Evolutionary conservation across 2,888 invertebrate species (phyloP), one percentile per base, ranked within the genome.

Genomic region (Netelia melanura): DNA sequence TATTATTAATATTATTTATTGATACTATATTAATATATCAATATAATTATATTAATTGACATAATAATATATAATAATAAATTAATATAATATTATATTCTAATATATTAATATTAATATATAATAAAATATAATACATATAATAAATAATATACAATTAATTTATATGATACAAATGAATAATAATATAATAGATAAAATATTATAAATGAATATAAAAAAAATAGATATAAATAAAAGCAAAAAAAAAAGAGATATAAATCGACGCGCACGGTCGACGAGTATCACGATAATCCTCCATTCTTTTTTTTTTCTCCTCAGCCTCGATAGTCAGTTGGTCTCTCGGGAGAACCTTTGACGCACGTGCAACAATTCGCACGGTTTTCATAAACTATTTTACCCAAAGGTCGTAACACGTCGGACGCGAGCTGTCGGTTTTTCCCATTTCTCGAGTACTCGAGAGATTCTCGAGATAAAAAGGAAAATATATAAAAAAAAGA

Each of bases 321-420:
- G 38, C 74, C 81, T 68, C 81, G 17, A 52, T 21, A 11, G 6
- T 30, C 8, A 11, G 21, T 44, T 72, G 30, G 56, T 58, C 74
- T 17, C 67, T 30, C 30, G 3, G 0, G 30, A 30, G 10, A 44
- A 10, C 10, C 23, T 48, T 68, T 54, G 38, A 62, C 68, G 52
- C 52, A 52, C n/a, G n/a, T 68, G 14, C 62, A 61, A 62, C 48
- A 61, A 62, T 62, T 75, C 54, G 52, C 75, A 68, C 67, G 21
- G 76, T 62, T 75, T 70, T 23, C 11, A 70, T 25, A 14, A 75
- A 62, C 38, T 81, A 23, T 81, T 17, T 43, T 44, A 17, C 25
- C 23, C 25, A 3, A 25, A 43, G 58, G 30, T 48, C 62, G 52
- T 17, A 52, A 44, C 52, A 9, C 67, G 43, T 21, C 67, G 3